phyloP scores from a whole-genome alignment of 2,888 invertebrate species.

The Leptopilina drosophilae region DNA sequence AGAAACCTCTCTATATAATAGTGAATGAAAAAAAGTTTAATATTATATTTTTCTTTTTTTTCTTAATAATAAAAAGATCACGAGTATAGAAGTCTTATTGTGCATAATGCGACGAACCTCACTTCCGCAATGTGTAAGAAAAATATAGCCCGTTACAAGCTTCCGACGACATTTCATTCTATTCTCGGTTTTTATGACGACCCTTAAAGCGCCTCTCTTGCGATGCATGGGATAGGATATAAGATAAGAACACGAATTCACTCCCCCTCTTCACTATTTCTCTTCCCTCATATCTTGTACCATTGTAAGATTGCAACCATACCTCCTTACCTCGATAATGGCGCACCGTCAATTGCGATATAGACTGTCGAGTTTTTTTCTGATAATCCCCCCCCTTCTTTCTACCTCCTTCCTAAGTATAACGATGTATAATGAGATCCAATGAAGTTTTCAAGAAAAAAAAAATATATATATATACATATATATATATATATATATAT shows the following conservation, averaged over 20 bases:
- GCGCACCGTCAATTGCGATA: neutral
- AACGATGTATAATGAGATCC: conserved; percentile 27
- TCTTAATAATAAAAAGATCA: conserved; percentile 11
- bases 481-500: too few relatives aligned
- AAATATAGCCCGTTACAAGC: conserved; percentile 35
- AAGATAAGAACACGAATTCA: conserved; percentile 31
- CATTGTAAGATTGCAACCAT: conserved; percentile 25
- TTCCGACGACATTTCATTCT: conserved; percentile 36
- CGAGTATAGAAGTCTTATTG: neutral
- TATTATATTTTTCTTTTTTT: conserved; percentile 12
- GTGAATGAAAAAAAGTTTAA: conserved; percentile 9
- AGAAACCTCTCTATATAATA: neutral
- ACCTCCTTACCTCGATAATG: conserved; percentile 32
- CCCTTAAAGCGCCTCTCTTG: conserved; percentile 20
- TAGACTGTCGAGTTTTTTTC: neutral
- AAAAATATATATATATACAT: neutral
- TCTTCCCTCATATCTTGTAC: neutral
- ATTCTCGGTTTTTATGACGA: conserved; percentile 29
- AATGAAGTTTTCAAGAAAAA: neutral
- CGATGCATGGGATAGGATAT: conserved; percentile 29
- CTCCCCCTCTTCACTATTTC: neutral
- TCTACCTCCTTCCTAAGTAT: neutral
- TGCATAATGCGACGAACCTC: conserved; percentile 15
- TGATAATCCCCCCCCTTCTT: neutral
- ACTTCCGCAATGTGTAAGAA: conserved; percentile 36